phyloP scores from a whole-genome alignment of 2,888 invertebrate genomes.

The Thyatira batis region DNA sequence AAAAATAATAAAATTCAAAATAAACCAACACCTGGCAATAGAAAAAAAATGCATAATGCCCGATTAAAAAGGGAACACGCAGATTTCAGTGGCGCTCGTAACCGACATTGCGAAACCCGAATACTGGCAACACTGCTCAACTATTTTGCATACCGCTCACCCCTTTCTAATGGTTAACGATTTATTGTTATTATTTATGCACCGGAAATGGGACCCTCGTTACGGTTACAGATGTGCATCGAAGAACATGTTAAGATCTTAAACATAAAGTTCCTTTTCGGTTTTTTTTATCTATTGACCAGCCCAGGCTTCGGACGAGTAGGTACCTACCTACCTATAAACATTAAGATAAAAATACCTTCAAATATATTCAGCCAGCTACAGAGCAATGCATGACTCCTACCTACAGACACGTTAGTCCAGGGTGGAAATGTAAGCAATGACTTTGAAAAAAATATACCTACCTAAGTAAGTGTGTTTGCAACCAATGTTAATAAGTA shows the following conservation, averaged over 20 bases:
- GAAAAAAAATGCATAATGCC: not conserved
- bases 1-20: not conserved
- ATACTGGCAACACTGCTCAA: constrained; percentile 12
- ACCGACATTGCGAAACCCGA: not conserved
- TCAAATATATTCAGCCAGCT: too few relatives aligned
- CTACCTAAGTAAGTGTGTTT: too few relatives aligned
- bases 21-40: constrained; percentile 1
- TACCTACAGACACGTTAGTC: too few relatives aligned
- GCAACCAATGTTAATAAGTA: too few relatives aligned
- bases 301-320: too few relatives aligned
- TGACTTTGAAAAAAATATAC: too few relatives aligned
- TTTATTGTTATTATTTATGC: constrained; percentile 61
- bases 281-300: too few relatives aligned
- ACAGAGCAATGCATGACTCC: too few relatives aligned
- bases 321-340: too few relatives aligned
- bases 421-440: too few relatives aligned
- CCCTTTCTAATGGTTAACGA: constrained; percentile 49
- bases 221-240: constrained; percentile 30
- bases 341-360: too few relatives aligned
- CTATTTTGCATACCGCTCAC: constrained; percentile 66
- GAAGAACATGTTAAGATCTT: constrained; percentile 8
- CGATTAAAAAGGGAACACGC: not conserved
- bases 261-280: too few relatives aligned
- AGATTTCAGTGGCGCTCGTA: not conserved
- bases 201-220: constrained; percentile 50